A percentile compares a stretch with the other conserved stretches of the same genome.
phyloP scores from a whole-genome alignment of 2,113 vertebrate genomes.

The Coracopsis vasa region DNA sequence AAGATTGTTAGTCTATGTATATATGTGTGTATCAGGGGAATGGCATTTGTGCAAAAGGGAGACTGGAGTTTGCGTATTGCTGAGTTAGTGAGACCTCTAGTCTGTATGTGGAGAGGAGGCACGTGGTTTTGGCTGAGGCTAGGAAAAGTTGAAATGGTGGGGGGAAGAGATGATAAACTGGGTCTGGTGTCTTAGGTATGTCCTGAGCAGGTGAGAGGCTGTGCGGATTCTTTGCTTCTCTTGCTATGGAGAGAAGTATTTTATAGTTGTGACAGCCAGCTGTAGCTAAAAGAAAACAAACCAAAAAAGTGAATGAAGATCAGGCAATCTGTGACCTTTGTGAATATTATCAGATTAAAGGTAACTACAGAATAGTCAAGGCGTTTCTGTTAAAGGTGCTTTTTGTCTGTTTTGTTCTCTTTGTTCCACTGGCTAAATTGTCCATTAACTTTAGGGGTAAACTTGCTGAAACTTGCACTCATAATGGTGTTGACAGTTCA shows the following conservation, averaged over 20 bases:
- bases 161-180: background rate
- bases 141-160: background rate
- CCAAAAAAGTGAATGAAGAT: background rate
- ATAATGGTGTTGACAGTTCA: background rate
- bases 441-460: background rate
- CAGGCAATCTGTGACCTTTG: background rate
- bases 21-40: background rate
- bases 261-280: background rate
- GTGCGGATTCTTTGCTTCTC: background rate
- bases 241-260: background rate
- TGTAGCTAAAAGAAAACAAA: background rate
- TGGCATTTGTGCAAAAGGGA: slow-evolving; percentile 48
- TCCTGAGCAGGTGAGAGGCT: background rate
- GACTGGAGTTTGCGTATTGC: slow-evolving; percentile 17
- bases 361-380: background rate
- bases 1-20: background rate
- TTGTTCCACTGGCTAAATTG: background rate
- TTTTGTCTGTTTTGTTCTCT: background rate
- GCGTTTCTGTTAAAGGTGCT: background rate
- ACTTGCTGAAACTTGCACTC: background rate
- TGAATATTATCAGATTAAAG: background rate
- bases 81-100: background rate
- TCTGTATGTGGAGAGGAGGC: background rate
- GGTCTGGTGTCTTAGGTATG: background rate
- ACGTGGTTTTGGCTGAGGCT: background rate